These are phyloP conservation scores for Urocynchramus pylzowi DNA, from an alignment of 2,113 vertebrate species.

Conservation along the genomic window DNA sequence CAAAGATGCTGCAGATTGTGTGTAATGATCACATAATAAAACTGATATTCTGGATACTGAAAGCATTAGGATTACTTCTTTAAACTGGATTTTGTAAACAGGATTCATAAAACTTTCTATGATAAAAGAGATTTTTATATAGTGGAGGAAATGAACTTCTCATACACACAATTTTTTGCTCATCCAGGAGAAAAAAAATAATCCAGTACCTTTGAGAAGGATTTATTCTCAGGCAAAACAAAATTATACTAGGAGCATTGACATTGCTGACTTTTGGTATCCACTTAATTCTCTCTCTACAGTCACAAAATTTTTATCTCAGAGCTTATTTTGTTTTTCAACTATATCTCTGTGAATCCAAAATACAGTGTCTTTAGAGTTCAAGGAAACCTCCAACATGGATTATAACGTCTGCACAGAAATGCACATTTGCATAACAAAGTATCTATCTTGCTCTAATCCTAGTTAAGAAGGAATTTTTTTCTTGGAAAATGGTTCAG, in stretches of 20 bases:
- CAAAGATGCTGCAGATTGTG: background rate
- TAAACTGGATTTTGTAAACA: background rate
- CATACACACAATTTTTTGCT: background rate
- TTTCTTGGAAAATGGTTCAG: background rate
- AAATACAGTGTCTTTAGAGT: slow-evolving; percentile 19
- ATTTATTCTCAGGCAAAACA: background rate
- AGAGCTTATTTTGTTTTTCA: slow-evolving; percentile 24
- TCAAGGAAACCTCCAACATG: background rate
- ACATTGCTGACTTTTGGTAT: background rate
- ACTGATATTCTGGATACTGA: background rate
- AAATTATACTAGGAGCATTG: background rate
- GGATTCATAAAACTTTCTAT: background rate
- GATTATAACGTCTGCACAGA: background rate
- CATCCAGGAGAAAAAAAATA: background rate
- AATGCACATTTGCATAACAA: slow-evolving; percentile 34
- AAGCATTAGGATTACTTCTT: background rate
- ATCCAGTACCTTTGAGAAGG: background rate
- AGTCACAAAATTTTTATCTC: background rate
- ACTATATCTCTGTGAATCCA: background rate
- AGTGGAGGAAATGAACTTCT: background rate
- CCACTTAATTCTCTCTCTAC: background rate
- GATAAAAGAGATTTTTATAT: background rate
- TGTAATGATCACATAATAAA: background rate
- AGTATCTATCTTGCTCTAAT: background rate
- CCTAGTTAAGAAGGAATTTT: background rate